Base-by-base conservation (phyloP, 2,888 invertebrate genomes). In the Drosophila mimica region DNA sequence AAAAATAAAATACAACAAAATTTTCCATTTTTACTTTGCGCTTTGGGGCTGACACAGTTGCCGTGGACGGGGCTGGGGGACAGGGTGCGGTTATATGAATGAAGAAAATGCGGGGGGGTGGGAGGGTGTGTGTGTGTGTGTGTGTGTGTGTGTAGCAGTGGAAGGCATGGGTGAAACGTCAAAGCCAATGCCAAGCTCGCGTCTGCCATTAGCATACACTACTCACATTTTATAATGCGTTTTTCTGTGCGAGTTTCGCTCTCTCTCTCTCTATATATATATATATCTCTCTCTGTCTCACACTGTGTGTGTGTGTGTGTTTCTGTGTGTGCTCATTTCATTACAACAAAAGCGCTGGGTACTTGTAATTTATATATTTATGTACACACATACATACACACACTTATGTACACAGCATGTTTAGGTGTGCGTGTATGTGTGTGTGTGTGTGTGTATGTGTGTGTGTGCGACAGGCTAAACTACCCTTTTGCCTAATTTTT, bases 401-500 rank as follows among this genome's bases (percentile, higher is more conserved):
- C 20, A 59, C 46, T 65, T 56, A 61, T 58, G 36, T 62, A 61
- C 49, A 28, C 56, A 56, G n/a, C 30, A 57, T 60, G 64, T 58
- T 56, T 66, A 58, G 68, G 53, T 46, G 38, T 25, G 59, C 49
- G 20, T 65, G 43, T 33, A 53, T 34, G 46, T 53, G 71, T 59
- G 46, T 34, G 40, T 73, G 69, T 75, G 59, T 65, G 67, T 63
- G 60, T 28, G 67, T 33, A 31, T 30, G 36, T 51, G 25, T 59
- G n/a, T 40, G 43, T 65, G 74, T 69, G 65, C 52, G 76, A 48
- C 66, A 63, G 52, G 71, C 84, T 87, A 88, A 86, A 86, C 85
- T 86, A 88, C 85, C 85, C 85, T 83, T 85, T 85, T 85, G 85
- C 88, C 85, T 88, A 86, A 86, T 86, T 86, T 88, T 88, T 85